Evolutionary conservation across 2,113 vertebrate species (phyloP).

Genomic region (Pontoporia blainvillei): DNA sequence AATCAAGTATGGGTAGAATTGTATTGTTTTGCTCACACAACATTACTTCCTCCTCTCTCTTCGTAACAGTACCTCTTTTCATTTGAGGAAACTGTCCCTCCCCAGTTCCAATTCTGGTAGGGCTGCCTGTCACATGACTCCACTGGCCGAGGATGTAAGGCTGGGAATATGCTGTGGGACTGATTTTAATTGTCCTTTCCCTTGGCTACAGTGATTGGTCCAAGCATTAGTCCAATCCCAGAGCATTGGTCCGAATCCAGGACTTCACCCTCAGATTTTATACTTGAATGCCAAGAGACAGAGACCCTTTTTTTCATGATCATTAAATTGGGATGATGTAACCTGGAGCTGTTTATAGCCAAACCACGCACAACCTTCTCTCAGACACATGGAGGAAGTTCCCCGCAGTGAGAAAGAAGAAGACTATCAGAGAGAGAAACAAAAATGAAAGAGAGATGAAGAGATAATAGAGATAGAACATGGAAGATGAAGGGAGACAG

Average conservation of each 20-base stretch:
- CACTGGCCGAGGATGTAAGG: neutral
- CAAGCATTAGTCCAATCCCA: neutral
- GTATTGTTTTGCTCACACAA: neutral
- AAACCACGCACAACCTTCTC: neutral
- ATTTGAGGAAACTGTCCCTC: neutral
- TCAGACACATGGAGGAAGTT: neutral
- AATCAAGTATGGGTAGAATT: neutral
- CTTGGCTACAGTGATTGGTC: neutral
- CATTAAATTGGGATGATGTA: neutral
- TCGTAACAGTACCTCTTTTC: neutral
- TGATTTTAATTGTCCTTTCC: neutral
- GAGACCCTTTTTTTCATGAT: neutral
- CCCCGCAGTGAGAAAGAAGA: neutral
- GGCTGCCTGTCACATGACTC: neutral
- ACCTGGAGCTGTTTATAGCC: neutral
- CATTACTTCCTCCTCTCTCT: neutral
- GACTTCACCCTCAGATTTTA: neutral
- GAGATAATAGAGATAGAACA: neutral
- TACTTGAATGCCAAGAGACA: neutral
- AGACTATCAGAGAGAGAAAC: neutral
- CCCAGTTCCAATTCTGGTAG: neutral
- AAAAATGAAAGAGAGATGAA: neutral
- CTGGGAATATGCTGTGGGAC: neutral
- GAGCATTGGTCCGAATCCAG: neutral
- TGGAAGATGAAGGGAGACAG: neutral